Conservation (phyloP, 2,113 vertebrate species). For the Marmota monax region DNA sequence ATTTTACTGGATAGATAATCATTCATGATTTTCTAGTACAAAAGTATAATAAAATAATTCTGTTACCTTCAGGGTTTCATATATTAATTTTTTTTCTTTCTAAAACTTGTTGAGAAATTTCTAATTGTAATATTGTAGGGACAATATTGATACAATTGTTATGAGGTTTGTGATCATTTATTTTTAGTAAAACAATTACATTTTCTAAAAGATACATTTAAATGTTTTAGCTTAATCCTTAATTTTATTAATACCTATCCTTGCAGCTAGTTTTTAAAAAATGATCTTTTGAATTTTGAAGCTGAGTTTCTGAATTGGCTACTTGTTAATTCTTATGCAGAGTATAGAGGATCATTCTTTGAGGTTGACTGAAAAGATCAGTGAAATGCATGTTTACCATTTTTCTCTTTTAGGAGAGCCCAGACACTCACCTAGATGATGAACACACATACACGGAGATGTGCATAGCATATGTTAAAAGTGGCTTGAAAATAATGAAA, state of each 20-base stretch:
- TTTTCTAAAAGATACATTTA: conserved; percentile 28
- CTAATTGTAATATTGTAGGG: neutral
- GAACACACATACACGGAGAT: neutral
- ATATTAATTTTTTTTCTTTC: neutral
- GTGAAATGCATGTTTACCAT: neutral
- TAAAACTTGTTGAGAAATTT: neutral
- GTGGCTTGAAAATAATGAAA: neutral
- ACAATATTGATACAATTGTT: neutral
- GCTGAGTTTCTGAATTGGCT: neutral
- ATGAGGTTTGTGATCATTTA: neutral
- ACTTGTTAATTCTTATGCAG: neutral
- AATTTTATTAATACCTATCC: neutral
- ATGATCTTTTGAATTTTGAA: neutral
- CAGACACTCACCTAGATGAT: neutral
- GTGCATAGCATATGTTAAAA: neutral
- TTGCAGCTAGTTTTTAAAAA: neutral
- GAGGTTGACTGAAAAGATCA: neutral
- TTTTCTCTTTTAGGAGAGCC: neutral
- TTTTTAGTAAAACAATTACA: conserved; percentile 16
- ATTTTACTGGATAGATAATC: neutral
- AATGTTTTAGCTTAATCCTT: neutral
- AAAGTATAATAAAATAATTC: neutral
- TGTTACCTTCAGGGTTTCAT: neutral
- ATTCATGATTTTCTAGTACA: neutral
- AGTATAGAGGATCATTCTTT: neutral